A percentile compares a stretch with the other conserved stretches of the same genome.
Conservation (phyloP, 2,113 vertebrate genomes). For the Geothlypis trichas region DNA sequence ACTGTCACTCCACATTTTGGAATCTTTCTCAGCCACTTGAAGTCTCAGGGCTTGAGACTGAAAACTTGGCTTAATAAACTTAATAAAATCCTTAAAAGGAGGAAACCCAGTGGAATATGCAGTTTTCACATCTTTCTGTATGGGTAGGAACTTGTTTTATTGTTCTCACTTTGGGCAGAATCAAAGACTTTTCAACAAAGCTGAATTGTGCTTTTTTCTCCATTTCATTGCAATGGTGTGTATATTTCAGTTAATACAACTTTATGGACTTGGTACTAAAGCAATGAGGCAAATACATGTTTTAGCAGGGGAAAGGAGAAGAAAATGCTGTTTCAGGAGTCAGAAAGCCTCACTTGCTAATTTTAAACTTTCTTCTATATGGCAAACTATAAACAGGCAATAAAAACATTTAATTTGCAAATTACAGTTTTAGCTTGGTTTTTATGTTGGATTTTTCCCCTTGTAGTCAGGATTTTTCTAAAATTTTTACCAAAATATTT, state of each 20-base stretch:
- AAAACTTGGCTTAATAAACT: background rate
- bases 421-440: background rate
- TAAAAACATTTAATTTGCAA: background rate
- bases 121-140: background rate
- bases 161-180: background rate
- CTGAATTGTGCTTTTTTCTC: background rate
- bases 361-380: background rate
- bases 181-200: background rate
- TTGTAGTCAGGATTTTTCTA: background rate
- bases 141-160: background rate
- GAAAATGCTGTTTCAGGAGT: constrained; percentile 27
- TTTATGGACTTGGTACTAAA: background rate
- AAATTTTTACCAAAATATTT: background rate
- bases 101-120: background rate
- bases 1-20: background rate
- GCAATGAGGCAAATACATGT: background rate
- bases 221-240: background rate
- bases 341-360: background rate
- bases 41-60: background rate
- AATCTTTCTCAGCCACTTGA: background rate
- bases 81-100: background rate
- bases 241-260: background rate
- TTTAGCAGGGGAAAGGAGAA: background rate
- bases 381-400: background rate
- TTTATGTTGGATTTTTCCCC: background rate